Evolutionary conservation across 2,113 vertebrate genomes (phyloP), one percentile per base, ranked within the genome.

Genomic region (Benitochromis conjunctus): DNA sequence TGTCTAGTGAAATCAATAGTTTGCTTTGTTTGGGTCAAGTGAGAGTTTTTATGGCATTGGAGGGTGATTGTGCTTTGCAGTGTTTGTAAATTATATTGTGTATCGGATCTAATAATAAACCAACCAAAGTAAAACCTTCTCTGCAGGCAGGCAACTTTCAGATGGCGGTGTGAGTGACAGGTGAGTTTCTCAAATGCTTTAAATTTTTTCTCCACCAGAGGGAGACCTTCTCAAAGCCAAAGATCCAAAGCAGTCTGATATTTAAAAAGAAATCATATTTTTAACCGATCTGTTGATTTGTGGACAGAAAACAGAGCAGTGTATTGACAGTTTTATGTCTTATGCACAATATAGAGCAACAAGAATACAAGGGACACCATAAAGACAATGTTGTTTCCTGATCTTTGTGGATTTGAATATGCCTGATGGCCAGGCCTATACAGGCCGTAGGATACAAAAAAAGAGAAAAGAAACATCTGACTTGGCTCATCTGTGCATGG

Each of bases 161-260:
- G 34, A 57, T n/a, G 53, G 18, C 21, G 11, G 9, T 12, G 9
- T 74, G 66, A 48, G 29, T 48, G 41, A 26, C 21, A 71, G 66
- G 21, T 51, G 66, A 74, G 48, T 24, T 66, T 58, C 26, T 14
- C 34, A 80, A 8, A 12, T 71, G 60, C 9, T 66, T 38, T 41
- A n/a, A 16, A 56, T 7, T 36, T 7, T 43, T 6, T 58, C 13
- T 36, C 88, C 93, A 92, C 74, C 57, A 92, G 91, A 84, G 91
- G 92, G 92, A 66, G 88, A 74, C 58, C 12, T 86, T 29, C 51
- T 55, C 83, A 82, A 62, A 66, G 77, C 5, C 10, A 62, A 18
- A 46, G 29, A 3, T 54, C 41, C 24, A 64, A 76, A 76, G 16
- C 26, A 76, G 16, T 31, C 26, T 19, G 9, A 31, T 7, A 9